Evolutionary conservation across 2,113 vertebrate species (phyloP), one percentile per base, ranked within the genome.

Genomic region (Zingel zingel): DNA sequence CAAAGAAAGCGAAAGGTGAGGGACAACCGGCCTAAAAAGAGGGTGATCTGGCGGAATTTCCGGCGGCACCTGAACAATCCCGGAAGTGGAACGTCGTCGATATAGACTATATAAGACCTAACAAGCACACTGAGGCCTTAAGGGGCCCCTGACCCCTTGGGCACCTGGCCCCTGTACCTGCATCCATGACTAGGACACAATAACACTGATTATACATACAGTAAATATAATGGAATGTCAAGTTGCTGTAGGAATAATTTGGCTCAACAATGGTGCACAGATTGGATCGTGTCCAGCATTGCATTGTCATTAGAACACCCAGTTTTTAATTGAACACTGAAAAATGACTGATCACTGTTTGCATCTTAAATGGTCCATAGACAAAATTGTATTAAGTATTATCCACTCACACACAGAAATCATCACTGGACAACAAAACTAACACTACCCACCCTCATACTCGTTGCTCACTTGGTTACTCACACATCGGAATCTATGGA

Each of bases 391-490:
- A 79, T 81, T 74, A 72, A 86, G 43, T 64, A 33, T 73, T 51
- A 81, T 81, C 18, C 50, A 67, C 36, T 79, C 77, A 61, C 76
- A 81, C 64, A 63, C 61, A 39, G 43, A 67, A 71, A 81, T 67
- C 14, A 67, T 74, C 70, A n/a, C 33, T 2, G 59, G 15, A 82
- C 57, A 85, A 64, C 19, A 77, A 77, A 82, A 67, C 50, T 70
- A 64, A 83, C 81, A 71, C 82, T 50, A 53, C 59, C 74, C 77
- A 77, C 74, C 56, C 73, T 66, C 51, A 50, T 63, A 57, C 75
- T 62, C 10, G 15, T 59, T 62, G 54, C 74, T 71, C 85, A 67
- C 82, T 79, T 71, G n/a, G 64, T 91, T 68, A 62, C 67, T 84
- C 79, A 78, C 71, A 81, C 69, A 30, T 79, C 48, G 3, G 64